These are phyloP conservation scores for Apostichopus parvimensis DNA, from an alignment of 35 echinoderm and acorn worm species.

Conservation along the genomic window DNA sequence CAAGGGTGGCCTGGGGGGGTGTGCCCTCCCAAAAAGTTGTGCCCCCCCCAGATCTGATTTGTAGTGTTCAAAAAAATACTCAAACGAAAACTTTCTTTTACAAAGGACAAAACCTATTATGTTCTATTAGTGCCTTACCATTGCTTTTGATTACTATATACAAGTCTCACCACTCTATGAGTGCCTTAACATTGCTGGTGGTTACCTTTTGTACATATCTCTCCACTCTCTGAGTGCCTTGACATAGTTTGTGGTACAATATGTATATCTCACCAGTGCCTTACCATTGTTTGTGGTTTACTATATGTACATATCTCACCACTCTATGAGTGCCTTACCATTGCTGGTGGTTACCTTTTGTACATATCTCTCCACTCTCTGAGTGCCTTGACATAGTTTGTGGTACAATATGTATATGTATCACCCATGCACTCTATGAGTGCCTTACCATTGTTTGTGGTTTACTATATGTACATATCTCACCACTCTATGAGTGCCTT, in stretches of 20 bases:
- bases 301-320: not conserved
- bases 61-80: too few relatives aligned
- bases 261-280: not conserved
- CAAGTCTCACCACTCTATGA: not conserved
- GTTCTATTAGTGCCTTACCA: not conserved
- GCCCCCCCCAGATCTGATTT: too few relatives aligned
- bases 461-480: not conserved
- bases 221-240: not conserved
- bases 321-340: slow-evolving; percentile 28
- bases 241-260: slow-evolving; percentile 46
- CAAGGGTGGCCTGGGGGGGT: too few relatives aligned
- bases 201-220: not conserved
- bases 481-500: not conserved
- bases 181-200: not conserved
- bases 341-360: slow-evolving; percentile 30
- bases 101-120: too few relatives aligned
- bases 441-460: not conserved
- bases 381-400: not conserved
- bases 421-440: not conserved
- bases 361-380: slow-evolving; percentile 38
- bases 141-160: slow-evolving; percentile 34
- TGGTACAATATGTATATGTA: not conserved
- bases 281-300: not conserved
- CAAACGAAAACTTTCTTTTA: too few relatives aligned
- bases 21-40: too few relatives aligned